A percentile compares a stretch with the other conserved stretches of the same genome.
phyloP scores from a whole-genome alignment of 2,113 vertebrate species.

The Python bivittatus region DNA sequence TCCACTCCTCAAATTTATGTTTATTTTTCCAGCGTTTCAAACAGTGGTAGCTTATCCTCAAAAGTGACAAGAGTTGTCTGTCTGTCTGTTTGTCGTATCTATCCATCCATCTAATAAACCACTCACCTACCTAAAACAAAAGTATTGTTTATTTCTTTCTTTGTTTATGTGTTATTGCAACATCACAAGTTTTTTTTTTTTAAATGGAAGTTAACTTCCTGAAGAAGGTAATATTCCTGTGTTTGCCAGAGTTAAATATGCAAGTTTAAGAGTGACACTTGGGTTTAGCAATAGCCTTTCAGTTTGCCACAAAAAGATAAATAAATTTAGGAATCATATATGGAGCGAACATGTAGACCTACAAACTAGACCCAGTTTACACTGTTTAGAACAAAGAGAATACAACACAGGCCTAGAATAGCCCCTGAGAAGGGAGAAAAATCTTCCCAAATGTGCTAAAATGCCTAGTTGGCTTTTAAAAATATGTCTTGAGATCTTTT shows the following conservation, averaged over 20 bases:
- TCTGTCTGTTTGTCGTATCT: neutral
- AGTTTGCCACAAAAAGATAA: conserved; percentile 66
- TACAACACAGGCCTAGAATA: conserved; percentile 47
- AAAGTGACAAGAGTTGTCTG: conserved; percentile 58
- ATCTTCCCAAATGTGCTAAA: conserved; percentile 48
- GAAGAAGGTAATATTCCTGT: conserved; percentile 67
- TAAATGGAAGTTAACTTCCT: conserved; percentile 55
- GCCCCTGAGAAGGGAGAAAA: conserved; percentile 43
- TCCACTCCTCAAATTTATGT: conserved; percentile 34
- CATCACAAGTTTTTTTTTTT: neutral
- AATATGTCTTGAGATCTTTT: conserved; percentile 43
- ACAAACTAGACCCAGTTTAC: conserved; percentile 53
- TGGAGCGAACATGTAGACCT: conserved; percentile 1
- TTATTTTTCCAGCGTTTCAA: conserved; percentile 52
- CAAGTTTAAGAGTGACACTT: conserved; percentile 58
- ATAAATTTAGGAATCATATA: conserved; percentile 58
- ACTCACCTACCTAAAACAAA: neutral
- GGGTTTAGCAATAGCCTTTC: conserved; percentile 64
- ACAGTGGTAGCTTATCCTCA: conserved; percentile 66
- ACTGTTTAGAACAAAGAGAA: conserved; percentile 57
- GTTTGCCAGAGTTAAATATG: conserved; percentile 72
- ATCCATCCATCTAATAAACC: neutral
- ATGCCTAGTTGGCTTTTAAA: conserved; percentile 57
- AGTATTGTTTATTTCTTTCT: neutral
- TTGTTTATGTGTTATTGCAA: neutral